These are phyloP conservation scores for Oligia strigilis DNA, from an alignment of 2,888 invertebrate genomes.

Conservation along the genomic window DNA sequence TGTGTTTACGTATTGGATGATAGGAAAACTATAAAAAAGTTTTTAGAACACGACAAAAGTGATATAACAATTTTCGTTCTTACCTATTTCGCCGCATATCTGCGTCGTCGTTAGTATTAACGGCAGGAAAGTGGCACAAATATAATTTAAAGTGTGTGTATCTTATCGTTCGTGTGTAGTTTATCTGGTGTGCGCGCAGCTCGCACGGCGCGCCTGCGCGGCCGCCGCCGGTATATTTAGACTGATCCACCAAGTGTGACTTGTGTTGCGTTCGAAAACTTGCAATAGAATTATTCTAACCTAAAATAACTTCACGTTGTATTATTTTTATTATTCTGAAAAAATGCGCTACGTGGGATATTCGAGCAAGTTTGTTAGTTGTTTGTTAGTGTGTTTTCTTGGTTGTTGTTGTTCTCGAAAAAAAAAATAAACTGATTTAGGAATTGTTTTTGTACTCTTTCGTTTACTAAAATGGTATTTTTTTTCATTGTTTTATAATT, in stretches of 20 bases:
- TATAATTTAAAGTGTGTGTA: slow-evolving; percentile 78
- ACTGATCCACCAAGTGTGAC: slow-evolving; percentile 85
- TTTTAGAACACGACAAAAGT: slow-evolving; percentile 73
- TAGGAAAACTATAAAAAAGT: slow-evolving; percentile 73
- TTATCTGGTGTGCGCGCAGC: slow-evolving; percentile 80
- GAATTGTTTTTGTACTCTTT: not conserved
- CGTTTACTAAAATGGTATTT: not conserved
- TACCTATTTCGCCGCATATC: slow-evolving; percentile 87
- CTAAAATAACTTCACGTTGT: slow-evolving; percentile 73
- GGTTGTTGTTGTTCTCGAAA: not conserved
- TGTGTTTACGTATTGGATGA: slow-evolving; percentile 72
- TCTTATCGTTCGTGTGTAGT: slow-evolving; percentile 85
- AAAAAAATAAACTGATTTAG: not conserved
- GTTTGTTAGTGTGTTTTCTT: slow-evolving; percentile 4
- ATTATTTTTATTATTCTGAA: slow-evolving; percentile 53
- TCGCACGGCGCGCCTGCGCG: slow-evolving; percentile 84
- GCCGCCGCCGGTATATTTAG: slow-evolving; percentile 87
- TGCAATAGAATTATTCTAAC: slow-evolving; percentile 71
- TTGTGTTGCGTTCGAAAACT: slow-evolving; percentile 80
- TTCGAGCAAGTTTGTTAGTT: slow-evolving; percentile 12
- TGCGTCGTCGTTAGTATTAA: slow-evolving; percentile 75
- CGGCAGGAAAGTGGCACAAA: slow-evolving; percentile 75
- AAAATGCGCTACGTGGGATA: slow-evolving; percentile 62
- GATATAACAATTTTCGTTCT: slow-evolving; percentile 72
- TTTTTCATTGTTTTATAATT: slow-evolving; percentile 16